Evolutionary conservation across 2,888 invertebrate species (phyloP).

Genomic region (Lasioglossum figueresi): DNA sequence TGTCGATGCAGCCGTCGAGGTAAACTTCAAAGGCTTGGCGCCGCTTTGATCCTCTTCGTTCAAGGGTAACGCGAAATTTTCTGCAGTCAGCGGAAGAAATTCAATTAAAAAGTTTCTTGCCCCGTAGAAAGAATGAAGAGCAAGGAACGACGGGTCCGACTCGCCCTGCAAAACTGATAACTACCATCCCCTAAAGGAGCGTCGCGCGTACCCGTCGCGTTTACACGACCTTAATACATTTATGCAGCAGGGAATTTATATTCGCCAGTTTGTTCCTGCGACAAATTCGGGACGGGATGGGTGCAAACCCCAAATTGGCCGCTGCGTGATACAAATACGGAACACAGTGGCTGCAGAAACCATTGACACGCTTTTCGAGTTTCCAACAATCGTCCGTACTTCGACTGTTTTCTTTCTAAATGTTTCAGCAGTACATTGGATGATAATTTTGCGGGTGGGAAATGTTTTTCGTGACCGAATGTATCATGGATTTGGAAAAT

Average conservation of each 20-base stretch:
- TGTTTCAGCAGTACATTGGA: background rate
- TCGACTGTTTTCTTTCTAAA: no score
- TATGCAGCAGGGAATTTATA: constrained; percentile 8
- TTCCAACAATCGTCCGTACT: background rate
- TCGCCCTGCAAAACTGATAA: background rate
- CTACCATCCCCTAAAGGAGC: background rate
- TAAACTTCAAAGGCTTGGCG: background rate
- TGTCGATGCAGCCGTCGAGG: background rate
- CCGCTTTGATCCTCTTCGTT: background rate
- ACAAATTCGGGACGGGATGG: background rate
- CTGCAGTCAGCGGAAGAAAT: background rate
- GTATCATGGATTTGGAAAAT: background rate
- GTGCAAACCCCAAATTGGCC: background rate
- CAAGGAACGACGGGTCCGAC: background rate
- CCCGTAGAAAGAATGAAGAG: background rate
- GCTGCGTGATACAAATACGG: constrained; percentile 2
- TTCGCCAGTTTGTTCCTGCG: background rate
- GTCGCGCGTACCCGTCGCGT: background rate
- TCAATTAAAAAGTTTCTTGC: constrained; percentile 4
- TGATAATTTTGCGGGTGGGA: background rate
- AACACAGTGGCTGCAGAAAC: background rate
- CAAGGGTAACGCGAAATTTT: background rate
- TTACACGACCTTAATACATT: constrained; percentile 14
- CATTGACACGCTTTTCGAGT: background rate
- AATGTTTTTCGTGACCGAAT: no score